Percentiles rank a stretch among this genome's conserved stretches.
phyloP scores from a whole-genome alignment of 2,797 vertebrate genomes.

The Poeciliopsis gracilis region DNA sequence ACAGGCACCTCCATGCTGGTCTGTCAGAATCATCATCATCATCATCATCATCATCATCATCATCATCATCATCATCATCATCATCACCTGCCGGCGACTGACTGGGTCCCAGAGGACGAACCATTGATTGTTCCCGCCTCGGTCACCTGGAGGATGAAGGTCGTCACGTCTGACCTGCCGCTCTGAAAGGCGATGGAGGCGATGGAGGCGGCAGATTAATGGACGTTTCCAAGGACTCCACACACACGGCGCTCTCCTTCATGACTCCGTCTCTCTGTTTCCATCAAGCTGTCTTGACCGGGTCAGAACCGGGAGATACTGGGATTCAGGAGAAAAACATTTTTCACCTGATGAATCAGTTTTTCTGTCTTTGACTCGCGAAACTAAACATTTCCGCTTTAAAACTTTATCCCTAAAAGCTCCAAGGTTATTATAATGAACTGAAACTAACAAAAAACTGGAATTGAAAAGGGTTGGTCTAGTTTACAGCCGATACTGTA shows the following conservation, averaged over 20 bases:
- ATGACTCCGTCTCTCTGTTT: background rate
- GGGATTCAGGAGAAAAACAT: background rate
- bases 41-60: too few relatives aligned
- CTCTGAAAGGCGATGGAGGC: background rate
- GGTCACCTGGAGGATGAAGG: slow-evolving; percentile 29
- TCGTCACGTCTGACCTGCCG: slow-evolving; percentile 26
- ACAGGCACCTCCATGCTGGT: background rate
- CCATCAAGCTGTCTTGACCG: background rate
- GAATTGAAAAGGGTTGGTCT: too few relatives aligned
- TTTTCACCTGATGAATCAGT: background rate
- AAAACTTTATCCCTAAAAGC: background rate
- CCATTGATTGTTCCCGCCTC: slow-evolving; percentile 37
- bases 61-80: too few relatives aligned
- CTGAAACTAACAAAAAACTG: too few relatives aligned
- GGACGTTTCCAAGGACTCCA: background rate
- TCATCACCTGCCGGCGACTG: background rate
- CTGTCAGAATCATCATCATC: too few relatives aligned
- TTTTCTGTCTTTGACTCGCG: background rate
- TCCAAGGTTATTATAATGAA: too few relatives aligned
- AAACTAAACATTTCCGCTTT: background rate
- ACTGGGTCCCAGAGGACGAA: slow-evolving; percentile 4
- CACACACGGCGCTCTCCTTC: background rate
- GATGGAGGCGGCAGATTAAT: background rate
- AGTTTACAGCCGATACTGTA: too few relatives aligned
- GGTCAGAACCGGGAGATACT: background rate